A percentile compares a stretch with the other conserved stretches of the same genome.
Evolutionary conservation across 2,888 invertebrate species (phyloP).

Genomic region (Hartigia nigra): DNA sequence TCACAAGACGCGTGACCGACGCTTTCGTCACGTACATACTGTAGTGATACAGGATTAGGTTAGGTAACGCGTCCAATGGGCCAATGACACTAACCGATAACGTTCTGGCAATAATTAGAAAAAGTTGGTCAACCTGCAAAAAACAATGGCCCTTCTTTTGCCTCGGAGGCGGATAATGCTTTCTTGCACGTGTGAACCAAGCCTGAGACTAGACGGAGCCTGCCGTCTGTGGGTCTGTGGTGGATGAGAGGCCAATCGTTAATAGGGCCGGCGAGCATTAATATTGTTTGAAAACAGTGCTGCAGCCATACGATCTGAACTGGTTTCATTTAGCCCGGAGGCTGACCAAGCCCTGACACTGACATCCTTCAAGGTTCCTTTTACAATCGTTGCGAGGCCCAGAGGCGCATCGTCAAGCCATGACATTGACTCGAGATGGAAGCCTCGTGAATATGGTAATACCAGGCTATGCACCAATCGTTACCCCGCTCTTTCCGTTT

Average conservation of each 20-base stretch:
- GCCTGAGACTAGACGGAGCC: not conserved
- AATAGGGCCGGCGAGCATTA: conserved; percentile 36
- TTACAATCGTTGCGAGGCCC: conserved; percentile 22
- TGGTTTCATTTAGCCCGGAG: conserved; percentile 50
- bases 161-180: not conserved
- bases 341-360: conserved; percentile 55
- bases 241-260: conserved; percentile 16
- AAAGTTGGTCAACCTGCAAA: not conserved
- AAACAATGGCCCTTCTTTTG: not conserved
- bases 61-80: not conserved
- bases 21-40: not conserved
- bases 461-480: conserved; percentile 26
- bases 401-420: conserved; percentile 32
- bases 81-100: not conserved
- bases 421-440: conserved; percentile 52
- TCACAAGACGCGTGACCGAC: not conserved
- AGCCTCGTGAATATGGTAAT: conserved; percentile 56
- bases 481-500: conserved; percentile 15
- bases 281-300: conserved; percentile 51
- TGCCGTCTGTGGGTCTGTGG: not conserved
- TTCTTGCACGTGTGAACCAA: not conserved
- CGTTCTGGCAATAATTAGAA: not conserved
- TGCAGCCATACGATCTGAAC: conserved; percentile 45
- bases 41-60: not conserved
- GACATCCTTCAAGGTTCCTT: conserved; percentile 58